phyloP scores from a whole-genome alignment of 2,888 invertebrate genomes.

The Aspidapion aeneum region DNA sequence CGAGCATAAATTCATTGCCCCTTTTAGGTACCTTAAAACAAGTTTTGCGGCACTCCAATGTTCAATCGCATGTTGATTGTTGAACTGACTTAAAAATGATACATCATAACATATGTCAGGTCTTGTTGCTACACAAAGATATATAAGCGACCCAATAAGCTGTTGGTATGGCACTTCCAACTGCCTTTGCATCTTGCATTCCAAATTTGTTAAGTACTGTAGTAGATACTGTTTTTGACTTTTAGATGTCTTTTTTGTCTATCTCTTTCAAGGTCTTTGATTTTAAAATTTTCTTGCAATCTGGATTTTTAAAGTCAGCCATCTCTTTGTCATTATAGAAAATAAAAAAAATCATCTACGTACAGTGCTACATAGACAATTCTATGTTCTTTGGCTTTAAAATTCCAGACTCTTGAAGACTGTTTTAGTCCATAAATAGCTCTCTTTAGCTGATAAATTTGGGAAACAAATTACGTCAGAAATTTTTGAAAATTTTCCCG shows the following conservation, averaged over 20 bases:
- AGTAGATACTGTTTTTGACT: neutral
- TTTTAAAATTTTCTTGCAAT: neutral
- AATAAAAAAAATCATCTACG: neutral
- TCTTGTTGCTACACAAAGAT: neutral
- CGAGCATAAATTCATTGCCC: neutral
- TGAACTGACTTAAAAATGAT: neutral
- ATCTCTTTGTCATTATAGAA: neutral
- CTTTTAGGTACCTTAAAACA: neutral
- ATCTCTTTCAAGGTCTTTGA: neutral
- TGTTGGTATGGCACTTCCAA: neutral
- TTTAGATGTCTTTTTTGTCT: neutral
- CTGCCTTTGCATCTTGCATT: neutral
- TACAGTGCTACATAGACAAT: neutral
- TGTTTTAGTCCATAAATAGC: no score
- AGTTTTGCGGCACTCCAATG: neutral
- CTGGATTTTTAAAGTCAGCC: neutral
- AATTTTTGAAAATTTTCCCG: no score
- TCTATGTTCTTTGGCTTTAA: no score
- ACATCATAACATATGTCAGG: neutral
- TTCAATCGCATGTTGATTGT: neutral
- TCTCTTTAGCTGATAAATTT: no score
- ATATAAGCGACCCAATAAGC: neutral
- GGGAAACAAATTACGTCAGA: no score
- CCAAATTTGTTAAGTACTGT: neutral
- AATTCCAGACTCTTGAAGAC: no score